Percentiles rank a stretch among this genome's conserved stretches.
Conservation (phyloP, 2,888 invertebrate genomes). For the Cloeon dipterum region DNA sequence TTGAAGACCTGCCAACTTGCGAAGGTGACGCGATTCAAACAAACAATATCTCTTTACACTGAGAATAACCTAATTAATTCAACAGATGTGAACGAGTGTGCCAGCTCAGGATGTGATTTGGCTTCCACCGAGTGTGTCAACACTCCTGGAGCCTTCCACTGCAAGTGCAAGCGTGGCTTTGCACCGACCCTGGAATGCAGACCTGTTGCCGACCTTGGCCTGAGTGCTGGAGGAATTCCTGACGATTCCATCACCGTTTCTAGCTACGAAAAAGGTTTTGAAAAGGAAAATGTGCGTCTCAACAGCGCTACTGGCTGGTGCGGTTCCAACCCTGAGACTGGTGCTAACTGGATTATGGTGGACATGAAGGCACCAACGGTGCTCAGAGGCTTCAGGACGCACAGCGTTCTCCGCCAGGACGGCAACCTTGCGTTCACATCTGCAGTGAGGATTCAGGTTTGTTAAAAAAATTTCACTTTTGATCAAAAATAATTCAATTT, state of each 20-base stretch:
- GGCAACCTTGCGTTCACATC: constrained; percentile 73
- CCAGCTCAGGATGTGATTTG: constrained; percentile 68
- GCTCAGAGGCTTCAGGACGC: constrained; percentile 72
- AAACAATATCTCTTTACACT: background rate
- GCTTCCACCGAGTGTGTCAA: constrained; percentile 81
- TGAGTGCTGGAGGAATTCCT: constrained; percentile 71
- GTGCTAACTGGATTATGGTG: constrained; percentile 69
- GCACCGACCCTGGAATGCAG: constrained; percentile 68
- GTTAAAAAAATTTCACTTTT: background rate
- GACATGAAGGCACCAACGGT: constrained; percentile 76
- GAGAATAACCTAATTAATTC: background rate
- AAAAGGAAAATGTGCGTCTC: constrained; percentile 64
- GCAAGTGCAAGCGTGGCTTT: constrained; percentile 68
- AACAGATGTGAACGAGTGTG: constrained; percentile 77
- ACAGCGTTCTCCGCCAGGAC: constrained; percentile 62
- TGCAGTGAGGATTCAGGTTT: constrained; percentile 48
- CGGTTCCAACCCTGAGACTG: constrained; percentile 63
- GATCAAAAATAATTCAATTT: background rate
- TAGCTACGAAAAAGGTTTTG: constrained; percentile 55
- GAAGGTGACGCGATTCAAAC: constrained; percentile 38
- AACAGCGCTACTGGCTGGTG: constrained; percentile 78
- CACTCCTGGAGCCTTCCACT: constrained; percentile 68
- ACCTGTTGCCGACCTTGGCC: constrained; percentile 70
- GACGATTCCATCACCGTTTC: constrained; percentile 76
- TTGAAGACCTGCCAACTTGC: constrained; percentile 64